A percentile compares a stretch with the other conserved stretches of the same genome.
These are phyloP conservation scores for Oncorhynchus clarkii DNA, from an alignment of 2,113 vertebrate genomes.

Conservation along the genomic window DNA sequence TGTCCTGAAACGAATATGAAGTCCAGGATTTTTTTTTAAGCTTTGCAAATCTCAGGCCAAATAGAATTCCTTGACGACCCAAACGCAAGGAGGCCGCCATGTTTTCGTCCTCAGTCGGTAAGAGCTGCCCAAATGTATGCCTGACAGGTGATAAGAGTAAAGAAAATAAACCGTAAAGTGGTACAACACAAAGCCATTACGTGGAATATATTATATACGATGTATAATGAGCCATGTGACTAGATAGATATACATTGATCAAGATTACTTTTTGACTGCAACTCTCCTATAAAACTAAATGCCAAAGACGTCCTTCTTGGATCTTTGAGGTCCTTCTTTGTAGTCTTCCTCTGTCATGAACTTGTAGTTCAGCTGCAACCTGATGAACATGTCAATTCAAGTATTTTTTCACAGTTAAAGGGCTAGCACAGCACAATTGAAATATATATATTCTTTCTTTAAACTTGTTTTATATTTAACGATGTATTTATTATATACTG, in stretches of 20 bases:
- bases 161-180: background rate
- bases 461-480: no score
- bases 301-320: no score
- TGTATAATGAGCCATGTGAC: background rate
- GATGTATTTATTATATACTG: no score
- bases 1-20: constrained; percentile 37
- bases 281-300: background rate
- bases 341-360: no score
- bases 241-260: background rate
- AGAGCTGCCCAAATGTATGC: constrained; percentile 22
- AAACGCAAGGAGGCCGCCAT: constrained; percentile 78
- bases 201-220: background rate
- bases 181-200: background rate
- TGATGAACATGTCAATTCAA: no score
- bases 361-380: no score
- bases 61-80: constrained; percentile 54
- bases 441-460: no score
- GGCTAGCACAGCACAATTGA: no score
- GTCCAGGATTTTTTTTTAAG: constrained; percentile 48
- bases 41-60: constrained; percentile 56
- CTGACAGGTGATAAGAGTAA: constrained; percentile 32
- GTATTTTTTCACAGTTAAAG: no score
- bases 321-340: no score
- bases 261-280: background rate
- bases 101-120: constrained; percentile 58